Percentiles rank a stretch among this genome's conserved stretches.
Conservation (phyloP, 2,888 invertebrate genomes). For the Xestia xanthographa region DNA sequence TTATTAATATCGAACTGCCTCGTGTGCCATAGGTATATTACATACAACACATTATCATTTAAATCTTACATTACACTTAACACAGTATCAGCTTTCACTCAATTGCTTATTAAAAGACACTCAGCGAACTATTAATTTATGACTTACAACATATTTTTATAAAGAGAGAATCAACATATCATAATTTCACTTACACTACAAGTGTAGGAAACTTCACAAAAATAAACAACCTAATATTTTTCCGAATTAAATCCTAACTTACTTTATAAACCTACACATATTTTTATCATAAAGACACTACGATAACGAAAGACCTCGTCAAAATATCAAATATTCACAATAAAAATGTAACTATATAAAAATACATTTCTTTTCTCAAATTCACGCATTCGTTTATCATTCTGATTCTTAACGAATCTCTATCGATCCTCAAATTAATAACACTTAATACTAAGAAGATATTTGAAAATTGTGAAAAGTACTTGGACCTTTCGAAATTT, state of each 20-base stretch:
- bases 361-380: slow-evolving; percentile 74
- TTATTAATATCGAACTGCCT: slow-evolving; percentile 40
- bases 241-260: not conserved
- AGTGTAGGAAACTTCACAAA: slow-evolving; percentile 1
- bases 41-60: slow-evolving; percentile 26
- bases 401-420: slow-evolving; percentile 57
- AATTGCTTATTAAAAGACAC: slow-evolving; percentile 44
- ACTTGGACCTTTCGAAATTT: slow-evolving; percentile 17
- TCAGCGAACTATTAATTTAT: slow-evolving; percentile 27
- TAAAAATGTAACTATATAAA: slow-evolving; percentile 74
- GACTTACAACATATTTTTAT: slow-evolving; percentile 1
- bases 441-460: slow-evolving; percentile 59
- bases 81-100: slow-evolving; percentile 43
- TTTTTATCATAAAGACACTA: slow-evolving; percentile 45
- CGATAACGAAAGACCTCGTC: slow-evolving; percentile 65
- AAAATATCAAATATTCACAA: slow-evolving; percentile 70
- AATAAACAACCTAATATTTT: not conserved
- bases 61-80: slow-evolving; percentile 45
- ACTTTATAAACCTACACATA: slow-evolving; percentile 32
- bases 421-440: slow-evolving; percentile 62
- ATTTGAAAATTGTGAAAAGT: slow-evolving; percentile 38
- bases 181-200: not conserved
- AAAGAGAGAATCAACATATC: not conserved
- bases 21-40: slow-evolving; percentile 21
- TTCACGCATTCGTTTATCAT: slow-evolving; percentile 57